Conservation (phyloP, 35 echinoderm and acorn worm genomes). For the Chiridota heheva region DNA sequence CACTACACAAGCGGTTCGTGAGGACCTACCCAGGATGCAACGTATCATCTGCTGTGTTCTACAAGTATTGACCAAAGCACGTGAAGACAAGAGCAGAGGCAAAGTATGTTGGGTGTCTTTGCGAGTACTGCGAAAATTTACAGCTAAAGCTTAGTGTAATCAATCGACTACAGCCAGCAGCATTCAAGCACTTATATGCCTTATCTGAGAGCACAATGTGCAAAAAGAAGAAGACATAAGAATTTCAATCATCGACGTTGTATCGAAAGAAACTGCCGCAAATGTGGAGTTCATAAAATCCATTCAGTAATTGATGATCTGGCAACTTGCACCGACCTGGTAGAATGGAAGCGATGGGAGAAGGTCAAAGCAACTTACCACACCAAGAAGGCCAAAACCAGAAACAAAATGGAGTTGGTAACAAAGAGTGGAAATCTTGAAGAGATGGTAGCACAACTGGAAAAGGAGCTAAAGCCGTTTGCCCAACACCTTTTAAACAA, state of each 20-base stretch:
- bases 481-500: conserved; percentile 72
- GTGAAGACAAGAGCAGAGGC: conserved; percentile 42
- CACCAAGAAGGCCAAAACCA: background rate
- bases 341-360: conserved; percentile 19
- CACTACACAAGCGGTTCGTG: conserved; percentile 49
- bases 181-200: conserved; percentile 41
- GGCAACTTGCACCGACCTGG: background rate
- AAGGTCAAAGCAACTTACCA: background rate
- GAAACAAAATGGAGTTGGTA: conserved; percentile 6
- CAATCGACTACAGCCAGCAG: conserved; percentile 17
- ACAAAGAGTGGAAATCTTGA: background rate
- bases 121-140: conserved; percentile 67
- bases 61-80: conserved; percentile 56
- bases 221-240: background rate
- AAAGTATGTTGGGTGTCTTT: conserved; percentile 61
- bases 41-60: conserved; percentile 56
- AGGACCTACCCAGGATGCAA: conserved; percentile 48
- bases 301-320: background rate
- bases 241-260: conserved; percentile 37
- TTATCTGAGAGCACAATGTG: conserved; percentile 34
- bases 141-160: conserved; percentile 39
- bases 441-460: background rate
- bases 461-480: background rate
- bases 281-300: conserved; percentile 47
- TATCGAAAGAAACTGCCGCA: conserved; percentile 37